Conservation (phyloP, 2,113 vertebrate species). For the Hydropotes inermis region DNA sequence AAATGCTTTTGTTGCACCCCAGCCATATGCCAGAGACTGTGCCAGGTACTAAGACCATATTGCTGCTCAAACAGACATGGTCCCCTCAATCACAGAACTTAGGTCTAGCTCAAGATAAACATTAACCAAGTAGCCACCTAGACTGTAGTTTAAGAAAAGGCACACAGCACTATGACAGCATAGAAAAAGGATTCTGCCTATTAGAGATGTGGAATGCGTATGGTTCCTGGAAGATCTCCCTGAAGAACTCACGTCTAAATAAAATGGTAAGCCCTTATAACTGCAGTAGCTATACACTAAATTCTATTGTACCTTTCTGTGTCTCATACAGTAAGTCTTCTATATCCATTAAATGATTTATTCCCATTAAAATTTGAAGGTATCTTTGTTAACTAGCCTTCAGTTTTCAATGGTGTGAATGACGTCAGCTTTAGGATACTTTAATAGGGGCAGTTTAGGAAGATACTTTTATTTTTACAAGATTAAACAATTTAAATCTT, state of each 20-base stretch:
- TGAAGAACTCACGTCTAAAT: neutral
- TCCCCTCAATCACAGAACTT: neutral
- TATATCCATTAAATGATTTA: neutral
- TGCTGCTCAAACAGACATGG: neutral
- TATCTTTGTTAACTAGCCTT: neutral
- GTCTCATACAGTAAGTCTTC: neutral
- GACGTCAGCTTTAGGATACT: neutral
- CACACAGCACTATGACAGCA: neutral
- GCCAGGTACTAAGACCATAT: neutral
- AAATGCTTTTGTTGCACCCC: neutral
- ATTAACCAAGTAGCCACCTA: neutral
- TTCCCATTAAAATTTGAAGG: neutral
- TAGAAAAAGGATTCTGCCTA: neutral
- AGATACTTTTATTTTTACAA: slow-evolving; percentile 29
- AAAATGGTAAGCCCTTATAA: neutral
- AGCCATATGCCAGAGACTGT: neutral
- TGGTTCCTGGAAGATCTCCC: neutral
- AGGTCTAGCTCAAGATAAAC: neutral
- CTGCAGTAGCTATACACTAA: neutral
- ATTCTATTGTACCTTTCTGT: neutral
- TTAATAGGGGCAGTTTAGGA: neutral
- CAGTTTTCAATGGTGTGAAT: neutral
- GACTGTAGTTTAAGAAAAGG: neutral
- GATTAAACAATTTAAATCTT: slow-evolving; percentile 7
- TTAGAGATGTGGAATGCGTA: neutral